phyloP scores from a whole-genome alignment of 1,140 invertebrate genomes.

The Drosophila tani region DNA sequence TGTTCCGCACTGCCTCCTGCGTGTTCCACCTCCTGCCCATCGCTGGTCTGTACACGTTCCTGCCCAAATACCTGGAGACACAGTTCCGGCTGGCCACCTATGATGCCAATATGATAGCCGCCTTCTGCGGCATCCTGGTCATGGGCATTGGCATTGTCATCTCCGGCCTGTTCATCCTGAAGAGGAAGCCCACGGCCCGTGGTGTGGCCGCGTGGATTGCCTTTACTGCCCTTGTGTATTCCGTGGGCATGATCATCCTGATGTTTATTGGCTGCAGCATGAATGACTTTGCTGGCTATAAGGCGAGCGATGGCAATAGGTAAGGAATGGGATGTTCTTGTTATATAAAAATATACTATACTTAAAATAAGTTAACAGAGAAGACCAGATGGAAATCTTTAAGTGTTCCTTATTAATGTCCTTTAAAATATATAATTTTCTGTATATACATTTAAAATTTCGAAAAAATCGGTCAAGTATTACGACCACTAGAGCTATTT shows the following conservation, averaged over 20 bases:
- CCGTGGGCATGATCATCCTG: conserved; percentile 93
- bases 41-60: conserved; percentile 95
- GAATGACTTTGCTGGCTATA: conserved; percentile 91
- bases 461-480: too few species aligned
- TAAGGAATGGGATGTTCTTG: too few species aligned
- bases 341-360: too few species aligned
- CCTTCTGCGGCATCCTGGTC: conserved; percentile 95
- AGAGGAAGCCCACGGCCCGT: conserved; percentile 92
- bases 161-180: conserved; percentile 93
- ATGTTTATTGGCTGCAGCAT: conserved; percentile 96
- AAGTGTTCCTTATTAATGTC: too few species aligned
- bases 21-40: conserved; percentile 96
- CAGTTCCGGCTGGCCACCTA: conserved; percentile 95
- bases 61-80: conserved; percentile 96
- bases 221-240: conserved; percentile 93
- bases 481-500: background rate
- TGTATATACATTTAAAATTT: background rate
- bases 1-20: conserved; percentile 94
- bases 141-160: conserved; percentile 96
- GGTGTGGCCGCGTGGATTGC: conserved; percentile 96
- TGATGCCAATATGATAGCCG: conserved; percentile 95
- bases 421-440: background rate
- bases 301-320: conserved; percentile 43
- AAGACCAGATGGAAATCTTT: too few species aligned
- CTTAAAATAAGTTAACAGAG: too few species aligned